Percentiles rank a stretch among this genome's conserved stretches.
These are phyloP conservation scores for Parnassius apollo DNA, from an alignment of 2,888 invertebrate species.

Conservation along the genomic window DNA sequence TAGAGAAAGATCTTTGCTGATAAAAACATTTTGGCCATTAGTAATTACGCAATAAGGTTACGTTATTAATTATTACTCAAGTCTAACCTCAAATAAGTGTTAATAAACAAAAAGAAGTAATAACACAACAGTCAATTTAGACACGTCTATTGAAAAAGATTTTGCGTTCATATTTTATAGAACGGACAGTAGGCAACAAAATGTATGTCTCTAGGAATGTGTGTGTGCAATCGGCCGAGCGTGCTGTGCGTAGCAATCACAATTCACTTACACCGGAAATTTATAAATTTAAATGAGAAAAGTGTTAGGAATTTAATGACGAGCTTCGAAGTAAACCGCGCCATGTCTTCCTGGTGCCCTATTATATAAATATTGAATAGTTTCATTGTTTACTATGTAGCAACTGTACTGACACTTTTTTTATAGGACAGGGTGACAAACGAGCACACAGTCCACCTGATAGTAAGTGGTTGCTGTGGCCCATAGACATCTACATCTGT, in stretches of 20 bases:
- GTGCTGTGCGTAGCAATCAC: conserved; percentile 64
- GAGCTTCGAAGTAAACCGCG: conserved; percentile 58
- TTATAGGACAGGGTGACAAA: too few species aligned
- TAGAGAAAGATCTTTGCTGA: conserved; percentile 43
- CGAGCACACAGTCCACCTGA: too few species aligned
- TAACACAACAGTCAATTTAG: conserved; percentile 30
- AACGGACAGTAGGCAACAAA: conserved; percentile 31
- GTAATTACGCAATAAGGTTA: conserved; percentile 44
- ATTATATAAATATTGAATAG: conserved; percentile 65
- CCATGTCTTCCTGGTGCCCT: conserved; percentile 55
- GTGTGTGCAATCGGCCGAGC: conserved; percentile 71
- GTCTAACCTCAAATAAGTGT: conserved; percentile 38
- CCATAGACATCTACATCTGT: too few species aligned
- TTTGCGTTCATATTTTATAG: conserved; percentile 33
- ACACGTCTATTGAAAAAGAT: conserved; percentile 26
- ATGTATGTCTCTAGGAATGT: conserved; percentile 50
- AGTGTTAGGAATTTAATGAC: conserved; percentile 79
- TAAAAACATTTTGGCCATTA: conserved; percentile 33
- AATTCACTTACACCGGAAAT: conserved; percentile 75
- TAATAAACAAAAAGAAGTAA: conserved; percentile 34
- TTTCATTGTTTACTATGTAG: conserved; percentile 56
- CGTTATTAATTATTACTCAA: conserved; percentile 45
- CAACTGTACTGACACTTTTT: conserved; percentile 44
- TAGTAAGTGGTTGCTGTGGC: too few species aligned
- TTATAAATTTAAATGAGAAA: conserved; percentile 80